These are phyloP conservation scores for Borostomias antarcticus DNA, from an alignment of 2,797 vertebrate species.

Conservation along the genomic window DNA sequence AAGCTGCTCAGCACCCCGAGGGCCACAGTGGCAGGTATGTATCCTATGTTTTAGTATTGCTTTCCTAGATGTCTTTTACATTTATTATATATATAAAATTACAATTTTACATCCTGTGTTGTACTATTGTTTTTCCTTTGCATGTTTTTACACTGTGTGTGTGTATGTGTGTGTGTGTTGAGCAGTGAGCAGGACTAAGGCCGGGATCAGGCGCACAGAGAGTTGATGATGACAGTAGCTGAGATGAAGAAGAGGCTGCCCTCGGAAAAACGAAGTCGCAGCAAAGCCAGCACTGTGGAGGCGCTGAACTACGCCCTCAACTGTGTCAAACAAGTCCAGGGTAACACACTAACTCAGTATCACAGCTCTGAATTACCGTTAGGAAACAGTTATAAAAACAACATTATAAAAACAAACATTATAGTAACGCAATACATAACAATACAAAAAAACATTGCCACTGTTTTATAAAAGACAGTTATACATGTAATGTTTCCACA, in stretches of 20 bases:
- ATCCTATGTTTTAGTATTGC: too few relatives aligned
- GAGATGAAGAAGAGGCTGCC: slow-evolving; percentile 93
- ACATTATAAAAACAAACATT: too few relatives aligned
- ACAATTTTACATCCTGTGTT: too few relatives aligned
- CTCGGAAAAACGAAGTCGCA: slow-evolving; percentile 82
- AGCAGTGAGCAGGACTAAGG: slow-evolving; percentile 79
- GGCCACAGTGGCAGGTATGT: slow-evolving; percentile 28
- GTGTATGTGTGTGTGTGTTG: slow-evolving; percentile 2
- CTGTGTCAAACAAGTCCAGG: slow-evolving; percentile 89
- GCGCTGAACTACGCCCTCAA: slow-evolving; percentile 89
- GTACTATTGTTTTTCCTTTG: neutral
- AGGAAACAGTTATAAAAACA: neutral
- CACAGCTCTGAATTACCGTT: neutral
- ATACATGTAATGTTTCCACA: too few relatives aligned
- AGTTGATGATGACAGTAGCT: slow-evolving; percentile 84
- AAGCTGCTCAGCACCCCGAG: slow-evolving; percentile 1
- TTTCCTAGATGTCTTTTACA: too few relatives aligned
- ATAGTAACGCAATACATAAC: too few relatives aligned
- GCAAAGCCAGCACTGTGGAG: slow-evolving; percentile 85
- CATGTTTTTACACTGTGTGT: neutral
- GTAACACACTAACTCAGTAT: slow-evolving; percentile 54
- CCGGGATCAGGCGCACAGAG: slow-evolving; percentile 79
- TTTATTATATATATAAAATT: too few relatives aligned
- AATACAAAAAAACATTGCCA: too few relatives aligned
- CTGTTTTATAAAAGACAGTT: too few relatives aligned